Evolutionary conservation across 37 sponge, comb jelly and placozoan species (phyloP), one percentile per base, ranked within the genome.

Genomic region (Spongia lamella): DNA sequence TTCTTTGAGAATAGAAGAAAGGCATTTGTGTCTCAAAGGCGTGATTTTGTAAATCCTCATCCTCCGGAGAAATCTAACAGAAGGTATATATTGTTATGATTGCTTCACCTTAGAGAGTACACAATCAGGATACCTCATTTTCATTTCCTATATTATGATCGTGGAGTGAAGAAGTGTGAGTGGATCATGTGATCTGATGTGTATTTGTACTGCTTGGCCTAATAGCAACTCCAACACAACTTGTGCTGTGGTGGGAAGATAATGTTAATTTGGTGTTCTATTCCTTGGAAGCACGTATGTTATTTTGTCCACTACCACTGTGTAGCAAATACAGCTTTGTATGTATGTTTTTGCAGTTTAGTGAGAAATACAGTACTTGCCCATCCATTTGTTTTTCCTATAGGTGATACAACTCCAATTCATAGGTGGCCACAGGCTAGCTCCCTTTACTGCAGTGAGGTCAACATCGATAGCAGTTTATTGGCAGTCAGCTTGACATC

Each of bases 241-340:
- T 87, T 26, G 76, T 82, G 4, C 38, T 81, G 17, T 81, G 82
- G 82, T 87, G 88, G 88, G 60, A 72, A 50, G 53, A 35, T 29
- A 25, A 67, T 21, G 40, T 56, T 0, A 70, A 87, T 4, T 63
- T 87, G 29, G 0, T 53, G 0, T 21, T 80, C 56, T 87, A 87
- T 66, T 55, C 77, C 13, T 56, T 86, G 7, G 37, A 26, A 20
- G 73, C 34, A n/a, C n/a, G n/a, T n/a, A n/a, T n/a, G n/a, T n/a
- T n/a, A n/a, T n/a, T n/a, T n/a, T n/a, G n/a, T n/a, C n/a, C n/a
- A n/a, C n/a, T n/a, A n/a, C n/a, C n/a, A n/a, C n/a, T n/a, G n/a
- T n/a, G n/a, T n/a, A n/a, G n/a, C n/a, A n/a, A n/a, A n/a, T n/a
- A n/a, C n/a, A n/a, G n/a, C n/a, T n/a, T 49, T 39, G 53, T 11